Evolutionary conservation across 2,797 vertebrate genomes (phyloP), one percentile per base, ranked within the genome.

Genomic region (Tragelaphus oryx): DNA sequence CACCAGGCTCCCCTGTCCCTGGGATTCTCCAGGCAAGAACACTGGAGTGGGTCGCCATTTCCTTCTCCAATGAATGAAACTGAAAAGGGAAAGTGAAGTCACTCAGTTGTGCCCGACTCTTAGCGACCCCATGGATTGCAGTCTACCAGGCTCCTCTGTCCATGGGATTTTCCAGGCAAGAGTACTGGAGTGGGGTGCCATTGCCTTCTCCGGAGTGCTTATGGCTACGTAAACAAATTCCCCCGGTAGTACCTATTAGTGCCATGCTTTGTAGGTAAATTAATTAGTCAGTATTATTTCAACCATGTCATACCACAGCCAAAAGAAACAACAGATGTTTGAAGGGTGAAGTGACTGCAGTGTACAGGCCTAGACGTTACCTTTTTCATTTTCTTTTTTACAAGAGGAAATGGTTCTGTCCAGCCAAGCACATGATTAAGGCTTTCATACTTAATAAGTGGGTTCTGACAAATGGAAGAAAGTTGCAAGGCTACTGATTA

Each of bases 371-470:
- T 71, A 87, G 95, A 92, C 97, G 52, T 37, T 41, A 3, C 75
- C 85, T 76, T 74, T 74, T 87, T 12, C 84, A 37, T 92, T 94
- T 93, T 92, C 30, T 62, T 94, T 89, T 97, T 97, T 84, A 96
- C 60, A 59, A 82, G 95, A 92, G 90, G 80, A 95, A 93, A 86
- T 46, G 33, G 81, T 33, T 93, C 93, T 93, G 81, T 59, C 85
- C 83, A 41, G 94, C 84, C 84, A 94, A 59, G 65, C 84, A 54
- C 87, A 18, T 92, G 26, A 68, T 22, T 26, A 59, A 97, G 74
- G 86, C 87, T 74, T 89, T 92, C 12, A 8, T 46, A 33, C 41
- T 92, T 93, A 88, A 85, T 62, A 62, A 83, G 65, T 41, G n/a
- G 65, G 44, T 76, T 74, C 82, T 50, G 18, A 48, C 81, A 17